These are phyloP conservation scores for Falco naumanni DNA, from an alignment of 2,797 vertebrate genomes.

Conservation along the genomic window DNA sequence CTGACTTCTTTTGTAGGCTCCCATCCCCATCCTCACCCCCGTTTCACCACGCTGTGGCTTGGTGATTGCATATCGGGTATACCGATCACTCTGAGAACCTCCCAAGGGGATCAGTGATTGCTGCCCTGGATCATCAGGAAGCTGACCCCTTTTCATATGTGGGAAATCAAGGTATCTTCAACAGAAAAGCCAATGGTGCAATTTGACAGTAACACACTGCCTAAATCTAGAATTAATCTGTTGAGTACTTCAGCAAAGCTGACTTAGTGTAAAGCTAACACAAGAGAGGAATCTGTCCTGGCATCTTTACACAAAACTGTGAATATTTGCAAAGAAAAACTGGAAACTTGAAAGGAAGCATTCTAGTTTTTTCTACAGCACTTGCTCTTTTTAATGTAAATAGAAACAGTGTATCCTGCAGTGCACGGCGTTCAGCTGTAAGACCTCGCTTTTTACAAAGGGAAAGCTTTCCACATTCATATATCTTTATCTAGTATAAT, in stretches of 20 bases:
- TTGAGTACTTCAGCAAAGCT: background rate
- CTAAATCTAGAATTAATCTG: constrained; percentile 5
- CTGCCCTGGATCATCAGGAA: background rate
- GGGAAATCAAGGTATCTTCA: background rate
- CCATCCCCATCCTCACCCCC: background rate
- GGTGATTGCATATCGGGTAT: background rate
- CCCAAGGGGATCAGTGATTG: background rate
- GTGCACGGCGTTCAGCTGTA: background rate
- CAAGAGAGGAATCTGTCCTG: background rate
- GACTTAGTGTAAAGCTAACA: background rate
- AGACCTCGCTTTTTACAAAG: constrained; percentile 48
- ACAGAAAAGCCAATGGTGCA: background rate
- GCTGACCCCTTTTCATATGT: background rate
- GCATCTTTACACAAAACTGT: background rate
- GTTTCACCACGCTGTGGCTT: background rate
- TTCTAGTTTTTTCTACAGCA: background rate
- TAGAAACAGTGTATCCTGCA: background rate
- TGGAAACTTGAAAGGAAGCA: background rate
- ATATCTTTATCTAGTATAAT: constrained; percentile 54
- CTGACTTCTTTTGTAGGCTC: constrained; percentile 13
- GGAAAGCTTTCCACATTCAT: constrained; percentile 40
- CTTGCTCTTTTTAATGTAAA: background rate
- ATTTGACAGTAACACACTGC: background rate
- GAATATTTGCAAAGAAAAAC: constrained; percentile 15
- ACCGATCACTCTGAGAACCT: background rate